These are phyloP conservation scores for Lagodon rhomboides DNA, from an alignment of 2,797 vertebrate species.

Conservation along the genomic window DNA sequence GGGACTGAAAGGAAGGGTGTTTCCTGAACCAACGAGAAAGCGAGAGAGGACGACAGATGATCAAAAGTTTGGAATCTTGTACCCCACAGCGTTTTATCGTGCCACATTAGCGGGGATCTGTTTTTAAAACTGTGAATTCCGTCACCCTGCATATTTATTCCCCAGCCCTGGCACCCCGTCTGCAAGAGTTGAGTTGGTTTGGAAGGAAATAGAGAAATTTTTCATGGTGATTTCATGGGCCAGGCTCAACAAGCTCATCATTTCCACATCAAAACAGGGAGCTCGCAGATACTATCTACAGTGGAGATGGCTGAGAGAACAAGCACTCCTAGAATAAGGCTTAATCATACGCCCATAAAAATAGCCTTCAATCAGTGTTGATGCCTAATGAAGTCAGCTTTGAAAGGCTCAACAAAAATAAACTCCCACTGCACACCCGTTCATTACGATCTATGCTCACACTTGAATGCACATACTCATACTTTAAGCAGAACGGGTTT, in stretches of 20 bases:
- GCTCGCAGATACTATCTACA: constrained; percentile 59
- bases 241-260: constrained; percentile 66
- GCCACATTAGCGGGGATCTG: constrained; percentile 29
- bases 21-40: constrained; percentile 6
- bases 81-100: background rate
- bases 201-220: constrained; percentile 47
- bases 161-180: constrained; percentile 17
- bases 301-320: constrained; percentile 52
- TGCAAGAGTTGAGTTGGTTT: constrained; percentile 35
- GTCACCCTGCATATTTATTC: constrained; percentile 43
- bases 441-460: constrained; percentile 17
- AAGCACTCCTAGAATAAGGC: constrained; percentile 40
- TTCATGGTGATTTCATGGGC: constrained; percentile 56
- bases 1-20: background rate
- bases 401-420: constrained; percentile 57
- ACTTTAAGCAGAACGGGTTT: constrained; percentile 12
- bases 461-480: constrained; percentile 22
- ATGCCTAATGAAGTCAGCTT: constrained; percentile 69
- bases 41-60: constrained; percentile 4
- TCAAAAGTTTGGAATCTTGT: constrained; percentile 20
- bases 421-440: constrained; percentile 40
- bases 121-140: constrained; percentile 50
- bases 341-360: constrained; percentile 64
- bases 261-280: constrained; percentile 69
- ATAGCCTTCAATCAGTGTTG: constrained; percentile 65